Percentiles rank a stretch among this genome's conserved stretches.
Conservation (phyloP, 2,797 vertebrate species). For the Vultur gryphus region DNA sequence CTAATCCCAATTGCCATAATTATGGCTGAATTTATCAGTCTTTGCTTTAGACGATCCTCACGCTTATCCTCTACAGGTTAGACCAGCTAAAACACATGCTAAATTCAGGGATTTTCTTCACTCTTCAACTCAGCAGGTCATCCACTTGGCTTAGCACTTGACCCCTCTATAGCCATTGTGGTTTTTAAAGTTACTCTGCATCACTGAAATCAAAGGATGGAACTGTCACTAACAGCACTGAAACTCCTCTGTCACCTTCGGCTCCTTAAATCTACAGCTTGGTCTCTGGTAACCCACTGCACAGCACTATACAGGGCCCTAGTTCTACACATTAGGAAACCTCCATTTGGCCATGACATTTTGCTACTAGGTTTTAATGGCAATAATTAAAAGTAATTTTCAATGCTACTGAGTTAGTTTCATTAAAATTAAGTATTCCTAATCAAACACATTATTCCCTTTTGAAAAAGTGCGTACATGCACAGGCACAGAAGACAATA, state of each 20-base stretch:
- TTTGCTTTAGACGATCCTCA: background rate
- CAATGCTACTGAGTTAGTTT: background rate
- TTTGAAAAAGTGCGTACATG: background rate
- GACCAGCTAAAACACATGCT: background rate
- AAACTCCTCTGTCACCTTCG: background rate
- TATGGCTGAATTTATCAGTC: background rate
- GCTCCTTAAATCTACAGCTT: background rate
- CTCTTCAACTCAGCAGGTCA: background rate
- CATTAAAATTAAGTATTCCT: background rate
- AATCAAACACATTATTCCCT: background rate
- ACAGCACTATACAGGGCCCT: background rate
- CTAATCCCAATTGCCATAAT: background rate
- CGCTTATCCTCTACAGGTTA: fast-evolving
- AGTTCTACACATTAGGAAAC: background rate
- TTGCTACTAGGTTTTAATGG: background rate
- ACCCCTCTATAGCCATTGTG: background rate
- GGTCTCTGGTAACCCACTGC: background rate
- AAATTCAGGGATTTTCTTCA: background rate
- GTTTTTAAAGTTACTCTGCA: background rate
- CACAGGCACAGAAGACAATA: background rate
- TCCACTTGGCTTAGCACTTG: background rate
- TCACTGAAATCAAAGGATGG: background rate
- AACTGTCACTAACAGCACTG: background rate
- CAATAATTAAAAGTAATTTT: background rate
- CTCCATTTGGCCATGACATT: background rate